These are phyloP conservation scores for Mola mola DNA, from an alignment of 2,113 vertebrate species.

Conservation along the genomic window DNA sequence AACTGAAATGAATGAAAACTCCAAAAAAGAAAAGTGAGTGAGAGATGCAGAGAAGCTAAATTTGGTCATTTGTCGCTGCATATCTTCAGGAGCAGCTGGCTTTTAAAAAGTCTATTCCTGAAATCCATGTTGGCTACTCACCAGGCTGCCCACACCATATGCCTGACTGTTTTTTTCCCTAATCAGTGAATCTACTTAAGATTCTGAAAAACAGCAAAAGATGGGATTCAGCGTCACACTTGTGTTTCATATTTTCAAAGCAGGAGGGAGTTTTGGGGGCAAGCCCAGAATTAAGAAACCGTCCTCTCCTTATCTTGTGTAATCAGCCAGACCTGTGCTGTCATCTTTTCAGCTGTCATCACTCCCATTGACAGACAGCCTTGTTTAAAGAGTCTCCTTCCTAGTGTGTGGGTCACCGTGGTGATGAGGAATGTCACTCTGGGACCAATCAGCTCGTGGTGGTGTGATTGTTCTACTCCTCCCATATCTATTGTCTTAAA, in stretches of 20 bases:
- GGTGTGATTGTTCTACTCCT: constrained; percentile 73
- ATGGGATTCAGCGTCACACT: neutral
- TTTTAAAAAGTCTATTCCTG: constrained; percentile 26
- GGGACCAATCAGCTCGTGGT: constrained; percentile 68
- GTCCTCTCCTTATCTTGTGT: neutral
- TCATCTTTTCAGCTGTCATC: constrained; percentile 2
- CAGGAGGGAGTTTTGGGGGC: neutral
- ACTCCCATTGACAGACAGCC: constrained; percentile 21
- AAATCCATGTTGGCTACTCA: constrained; percentile 9
- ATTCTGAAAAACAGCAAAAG: neutral
- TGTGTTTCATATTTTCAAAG: neutral
- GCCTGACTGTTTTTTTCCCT: neutral
- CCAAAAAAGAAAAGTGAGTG: neutral
- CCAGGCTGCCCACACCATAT: neutral
- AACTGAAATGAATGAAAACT: neutral
- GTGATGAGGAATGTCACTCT: constrained; percentile 45
- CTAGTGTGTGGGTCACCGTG: constrained; percentile 24
- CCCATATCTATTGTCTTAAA: constrained; percentile 73
- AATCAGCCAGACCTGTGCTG: constrained; percentile 3
- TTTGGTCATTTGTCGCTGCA: neutral
- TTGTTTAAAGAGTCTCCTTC: constrained; percentile 28
- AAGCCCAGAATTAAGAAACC: constrained; percentile 13
- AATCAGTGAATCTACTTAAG: neutral
- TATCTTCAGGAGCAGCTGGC: constrained; percentile 15
- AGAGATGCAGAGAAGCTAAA: neutral